phyloP scores from a whole-genome alignment of 2,797 vertebrate genomes.

The Gallinago nigripennis region DNA sequence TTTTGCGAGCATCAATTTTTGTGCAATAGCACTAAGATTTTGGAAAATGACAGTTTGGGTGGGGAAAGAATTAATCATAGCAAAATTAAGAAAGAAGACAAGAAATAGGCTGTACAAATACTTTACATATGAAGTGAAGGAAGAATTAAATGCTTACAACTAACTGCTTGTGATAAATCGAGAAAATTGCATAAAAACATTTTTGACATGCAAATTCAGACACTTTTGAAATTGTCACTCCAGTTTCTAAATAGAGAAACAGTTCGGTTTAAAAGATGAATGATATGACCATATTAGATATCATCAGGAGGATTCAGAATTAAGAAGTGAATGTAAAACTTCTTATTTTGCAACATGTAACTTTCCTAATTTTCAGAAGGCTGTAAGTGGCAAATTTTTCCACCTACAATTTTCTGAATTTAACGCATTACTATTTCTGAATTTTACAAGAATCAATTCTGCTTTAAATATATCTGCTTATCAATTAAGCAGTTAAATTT shows the following conservation, averaged over 20 bases:
- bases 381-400: background rate
- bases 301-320: background rate
- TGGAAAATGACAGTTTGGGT: background rate
- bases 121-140: background rate
- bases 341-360: background rate
- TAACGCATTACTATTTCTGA: background rate
- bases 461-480: background rate
- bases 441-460: background rate
- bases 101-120: background rate
- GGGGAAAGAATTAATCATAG: background rate
- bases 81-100: background rate
- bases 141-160: background rate
- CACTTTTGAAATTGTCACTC: background rate
- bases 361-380: background rate
- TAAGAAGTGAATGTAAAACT: background rate
- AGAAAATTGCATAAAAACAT: background rate
- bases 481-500: background rate
- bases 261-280: background rate
- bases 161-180: background rate
- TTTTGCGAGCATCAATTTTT: background rate
- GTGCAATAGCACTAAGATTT: background rate
- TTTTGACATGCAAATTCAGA: background rate
- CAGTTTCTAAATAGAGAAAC: background rate
- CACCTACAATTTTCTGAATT: background rate
- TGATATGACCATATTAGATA: background rate